Evolutionary conservation across 1,140 invertebrate species (phyloP), one percentile per base, ranked within the genome.

Genomic region (Heliconius himera): DNA sequence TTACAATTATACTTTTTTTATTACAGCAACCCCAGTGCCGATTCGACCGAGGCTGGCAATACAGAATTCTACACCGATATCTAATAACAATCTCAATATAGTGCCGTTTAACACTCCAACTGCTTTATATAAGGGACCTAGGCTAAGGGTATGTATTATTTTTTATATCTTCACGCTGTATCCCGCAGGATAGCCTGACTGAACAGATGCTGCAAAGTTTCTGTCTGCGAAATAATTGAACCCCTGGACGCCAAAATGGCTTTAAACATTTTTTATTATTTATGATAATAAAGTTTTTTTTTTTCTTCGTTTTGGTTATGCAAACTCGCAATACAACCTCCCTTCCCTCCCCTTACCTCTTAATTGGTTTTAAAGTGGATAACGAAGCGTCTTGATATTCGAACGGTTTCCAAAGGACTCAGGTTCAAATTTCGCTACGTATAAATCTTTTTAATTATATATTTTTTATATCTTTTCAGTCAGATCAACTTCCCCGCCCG

Each of bases 401-500:
- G 33, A 36, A 36, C 18, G 6, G 0, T 20, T 51, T 20, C 49
- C 18, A 4, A 51, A 5, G 6, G 49, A 2, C 6, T 5, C 18
- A 6, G 18, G 18, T 51, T 51, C 6, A 8, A 20, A 51, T 20
- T 1, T 6, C 1, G 49, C 1, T 51, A 46, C 13, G 13, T 46
- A 3, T 3, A 46, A 51, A 51, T 20, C 6, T 20, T 56, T 56
- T 9, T n/a, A n/a, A 54, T 8, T 20, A 60, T 60, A 22, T 56
- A 26, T n/a, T 76, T 70, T 20, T 70, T 38, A 51, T 22, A n/a
- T 77, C 3, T 78, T 82, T 81, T 29, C 78, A 87, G 87, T 84
- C 85, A 54, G 85, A 85, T 18, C 91, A 94, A 51, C 87, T 95
- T 0, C 93, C 94, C 1, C 86, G 94, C 2, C 94, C 94, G 0